These are phyloP conservation scores for Xylocampa areola DNA, from an alignment of 2,888 invertebrate genomes.

Conservation along the genomic window DNA sequence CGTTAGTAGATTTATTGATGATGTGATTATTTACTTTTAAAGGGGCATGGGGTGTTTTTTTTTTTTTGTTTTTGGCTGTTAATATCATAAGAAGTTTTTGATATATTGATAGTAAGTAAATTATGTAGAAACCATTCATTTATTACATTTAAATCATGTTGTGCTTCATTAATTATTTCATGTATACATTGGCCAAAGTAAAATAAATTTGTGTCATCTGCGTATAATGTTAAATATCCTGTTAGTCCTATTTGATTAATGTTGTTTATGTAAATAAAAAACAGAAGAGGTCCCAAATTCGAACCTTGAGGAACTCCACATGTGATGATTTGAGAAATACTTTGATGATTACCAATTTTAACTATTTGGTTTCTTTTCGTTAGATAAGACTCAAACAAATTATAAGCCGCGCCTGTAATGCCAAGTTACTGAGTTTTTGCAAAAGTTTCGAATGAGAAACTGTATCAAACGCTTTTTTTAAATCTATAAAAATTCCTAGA, in stretches of 20 bases:
- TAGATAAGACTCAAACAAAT: not conserved
- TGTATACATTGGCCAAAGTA: too few relatives aligned
- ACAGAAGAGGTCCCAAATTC: not conserved
- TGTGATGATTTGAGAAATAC: not conserved
- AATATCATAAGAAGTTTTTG: not conserved
- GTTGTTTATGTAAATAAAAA: not conserved
- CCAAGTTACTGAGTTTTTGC: not conserved
- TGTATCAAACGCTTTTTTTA: not conserved
- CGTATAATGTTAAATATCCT: too few relatives aligned
- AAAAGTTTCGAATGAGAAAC: not conserved
- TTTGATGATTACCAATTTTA: not conserved
- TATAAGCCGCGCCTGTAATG: not conserved
- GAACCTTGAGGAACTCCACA: not conserved
- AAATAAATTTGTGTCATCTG: too few relatives aligned
- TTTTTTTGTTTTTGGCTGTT: not conserved
- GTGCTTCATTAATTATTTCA: not conserved
- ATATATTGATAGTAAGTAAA: not conserved
- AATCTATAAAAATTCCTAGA: too few relatives aligned
- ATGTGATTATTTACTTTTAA: not conserved
- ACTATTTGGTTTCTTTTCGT: not conserved
- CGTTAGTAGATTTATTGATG: not conserved
- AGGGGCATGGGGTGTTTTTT: not conserved
- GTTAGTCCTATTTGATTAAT: not conserved
- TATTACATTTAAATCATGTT: too few relatives aligned
- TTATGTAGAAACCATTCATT: not conserved